Evolutionary conservation across 2,888 invertebrate genomes (phyloP).

Genomic region (Cyclophora albipunctata): DNA sequence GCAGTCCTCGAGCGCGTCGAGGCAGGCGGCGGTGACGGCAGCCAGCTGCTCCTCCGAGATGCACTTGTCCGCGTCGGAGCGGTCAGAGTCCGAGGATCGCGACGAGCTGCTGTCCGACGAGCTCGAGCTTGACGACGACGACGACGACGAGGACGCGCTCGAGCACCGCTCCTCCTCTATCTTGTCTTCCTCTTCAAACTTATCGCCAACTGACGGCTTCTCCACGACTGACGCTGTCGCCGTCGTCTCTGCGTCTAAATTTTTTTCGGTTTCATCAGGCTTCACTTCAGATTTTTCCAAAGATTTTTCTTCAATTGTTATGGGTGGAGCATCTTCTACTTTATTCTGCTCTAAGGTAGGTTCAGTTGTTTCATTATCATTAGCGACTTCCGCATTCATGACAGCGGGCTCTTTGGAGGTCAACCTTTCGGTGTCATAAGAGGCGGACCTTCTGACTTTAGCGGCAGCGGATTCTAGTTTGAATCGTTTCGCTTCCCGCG

Average conservation of each 20-base stretch:
- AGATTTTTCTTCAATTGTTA: conserved; percentile 13
- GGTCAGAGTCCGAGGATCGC: too few relatives aligned
- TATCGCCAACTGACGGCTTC: too few relatives aligned
- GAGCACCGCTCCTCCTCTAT: conserved; percentile 36
- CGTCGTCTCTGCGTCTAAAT: conserved; percentile 22
- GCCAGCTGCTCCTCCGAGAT: conserved; percentile 46
- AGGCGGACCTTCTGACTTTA: conserved; percentile 61
- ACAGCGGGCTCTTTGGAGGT: conserved; percentile 30
- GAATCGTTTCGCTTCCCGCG: conserved; percentile 51
- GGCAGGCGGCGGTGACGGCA: conserved; percentile 79
- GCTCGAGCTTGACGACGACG: conserved; percentile 74
- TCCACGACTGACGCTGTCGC: too few relatives aligned
- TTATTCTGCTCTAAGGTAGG: conserved; percentile 11
- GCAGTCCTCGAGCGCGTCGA: conserved; percentile 89
- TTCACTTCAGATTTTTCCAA: conserved; percentile 16
- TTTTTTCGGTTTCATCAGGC: conserved; percentile 10
- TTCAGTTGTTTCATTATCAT: conserved; percentile 19
- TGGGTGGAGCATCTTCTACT: conserved; percentile 10
- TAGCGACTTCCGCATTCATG: conserved; percentile 18
- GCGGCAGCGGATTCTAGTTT: conserved; percentile 63
- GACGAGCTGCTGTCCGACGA: conserved; percentile 59
- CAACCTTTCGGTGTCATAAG: conserved; percentile 58
- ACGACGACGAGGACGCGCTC: conserved; percentile 56
- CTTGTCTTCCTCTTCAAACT: conserved; percentile 33
- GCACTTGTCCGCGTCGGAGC: too few relatives aligned